Conservation (phyloP, 2,113 vertebrate species). For the Fukomys damarensis region DNA sequence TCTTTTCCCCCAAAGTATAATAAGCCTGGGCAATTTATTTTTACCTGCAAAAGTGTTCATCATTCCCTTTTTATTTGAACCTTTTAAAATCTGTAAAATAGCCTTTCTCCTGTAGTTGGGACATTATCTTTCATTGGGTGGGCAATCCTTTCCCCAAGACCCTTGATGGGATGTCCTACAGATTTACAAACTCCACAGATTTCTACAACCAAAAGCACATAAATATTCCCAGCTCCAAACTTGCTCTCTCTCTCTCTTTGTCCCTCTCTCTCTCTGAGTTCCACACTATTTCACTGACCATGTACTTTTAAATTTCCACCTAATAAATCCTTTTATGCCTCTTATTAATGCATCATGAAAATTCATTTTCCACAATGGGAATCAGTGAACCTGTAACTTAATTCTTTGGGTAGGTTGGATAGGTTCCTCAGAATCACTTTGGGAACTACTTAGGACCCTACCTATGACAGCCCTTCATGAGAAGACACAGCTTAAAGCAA, state of each 20-base stretch:
- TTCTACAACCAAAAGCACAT: neutral
- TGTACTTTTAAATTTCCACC: neutral
- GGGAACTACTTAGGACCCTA: neutral
- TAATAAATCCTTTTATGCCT: neutral
- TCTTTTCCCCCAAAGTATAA: neutral
- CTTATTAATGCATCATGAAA: neutral
- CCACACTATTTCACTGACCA: neutral
- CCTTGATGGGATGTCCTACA: neutral
- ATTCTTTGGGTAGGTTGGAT: neutral
- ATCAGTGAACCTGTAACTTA: neutral
- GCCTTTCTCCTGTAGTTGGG: neutral
- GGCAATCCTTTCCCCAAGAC: neutral
- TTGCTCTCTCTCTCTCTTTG: neutral
- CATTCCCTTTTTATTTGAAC: neutral
- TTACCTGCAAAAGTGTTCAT: neutral
- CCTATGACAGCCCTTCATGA: neutral
- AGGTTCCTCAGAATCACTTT: neutral
- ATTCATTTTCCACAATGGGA: neutral
- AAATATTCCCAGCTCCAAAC: neutral
- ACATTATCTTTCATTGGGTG: neutral
- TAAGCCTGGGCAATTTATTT: neutral
- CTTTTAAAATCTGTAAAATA: neutral
- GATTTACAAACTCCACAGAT: neutral
- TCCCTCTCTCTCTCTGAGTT: neutral
- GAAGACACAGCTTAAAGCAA: neutral